Conservation (phyloP, 1,140 invertebrate genomes). For the Diplogasteroides magnus region DNA sequence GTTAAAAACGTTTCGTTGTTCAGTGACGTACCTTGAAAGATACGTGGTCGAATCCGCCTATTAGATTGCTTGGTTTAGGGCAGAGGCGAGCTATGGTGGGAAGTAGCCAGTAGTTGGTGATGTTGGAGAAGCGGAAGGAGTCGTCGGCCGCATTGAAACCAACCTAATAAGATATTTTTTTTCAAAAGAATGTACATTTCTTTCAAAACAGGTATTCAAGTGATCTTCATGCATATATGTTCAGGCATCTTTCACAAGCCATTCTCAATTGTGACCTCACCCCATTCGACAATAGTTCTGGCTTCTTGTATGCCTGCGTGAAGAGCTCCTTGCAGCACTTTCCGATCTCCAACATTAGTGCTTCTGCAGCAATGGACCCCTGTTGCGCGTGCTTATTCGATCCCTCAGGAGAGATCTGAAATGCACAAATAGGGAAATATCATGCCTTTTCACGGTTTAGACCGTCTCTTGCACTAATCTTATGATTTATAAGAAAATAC, state of each 20-base stretch:
- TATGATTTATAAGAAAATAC: slow-evolving; percentile 3
- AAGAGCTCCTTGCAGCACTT: slow-evolving; percentile 13
- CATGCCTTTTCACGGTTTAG: not conserved
- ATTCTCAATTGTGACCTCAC: slow-evolving; percentile 5
- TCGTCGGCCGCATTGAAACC: no score
- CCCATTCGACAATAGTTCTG: no score
- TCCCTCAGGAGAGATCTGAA: slow-evolving; percentile 16
- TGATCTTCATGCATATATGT: no score
- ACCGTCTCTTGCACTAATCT: no score
- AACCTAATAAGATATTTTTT: no score
- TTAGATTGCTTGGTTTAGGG: slow-evolving; percentile 13
- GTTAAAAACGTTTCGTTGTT: not conserved
- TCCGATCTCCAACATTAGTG: slow-evolving; percentile 21
- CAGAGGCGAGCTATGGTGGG: slow-evolving; percentile 17
- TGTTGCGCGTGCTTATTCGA: slow-evolving; percentile 9
- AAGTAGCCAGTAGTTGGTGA: slow-evolving; percentile 20
- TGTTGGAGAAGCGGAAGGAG: slow-evolving; percentile 9
- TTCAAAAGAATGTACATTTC: no score
- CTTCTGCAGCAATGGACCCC: slow-evolving; percentile 21
- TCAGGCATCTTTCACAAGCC: not conserved
- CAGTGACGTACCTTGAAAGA: not conserved
- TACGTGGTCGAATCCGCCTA: not conserved
- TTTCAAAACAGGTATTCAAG: no score
- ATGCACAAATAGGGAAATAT: slow-evolving; percentile 7
- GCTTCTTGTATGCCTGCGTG: slow-evolving; percentile 3